Evolutionary conservation across 2,888 invertebrate genomes (phyloP), one percentile per base, ranked within the genome.

Genomic region (Holacanthella duospinosa): DNA sequence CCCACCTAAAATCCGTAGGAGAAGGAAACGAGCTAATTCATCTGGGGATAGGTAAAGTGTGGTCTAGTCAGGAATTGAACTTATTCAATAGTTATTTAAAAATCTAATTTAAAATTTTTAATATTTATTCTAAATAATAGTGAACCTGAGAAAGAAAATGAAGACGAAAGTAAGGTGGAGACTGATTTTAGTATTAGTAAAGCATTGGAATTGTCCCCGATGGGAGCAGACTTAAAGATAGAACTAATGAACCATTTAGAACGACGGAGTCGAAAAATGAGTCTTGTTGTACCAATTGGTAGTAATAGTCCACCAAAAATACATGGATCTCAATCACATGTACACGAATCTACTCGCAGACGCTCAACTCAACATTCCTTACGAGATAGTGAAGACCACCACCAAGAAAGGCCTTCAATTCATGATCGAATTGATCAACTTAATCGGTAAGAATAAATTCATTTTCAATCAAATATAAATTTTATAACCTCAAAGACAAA

Each of bases 391-490:
- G 66, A 64, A 29, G n/a, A n/a, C n/a, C n/a, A n/a, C n/a, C n/a
- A n/a, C n/a, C n/a, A n/a, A n/a, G 68, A 68, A 56, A 64, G 62
- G 63, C 66, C 63, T 48, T 55, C 48, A 19, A 36, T 66, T n/a
- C 61, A 66, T 43, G 36, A 81, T 65, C 82, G 86, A 74, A 81
- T 88, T 75, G 87, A 88, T 73, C 84, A 85, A 74, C 78, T 88
- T 66, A 82, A 84, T 74, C 82, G 83, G 75, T 83, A 84, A 43
- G 43, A 4, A 9, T 16, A 21, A 48, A 48, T 21, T 9, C 4
- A 48, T 48, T 48, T n/a, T 9, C 48, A 21, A 53, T 12, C 9
- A 53, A 9, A 53, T 53, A 53, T 55, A 26, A 55, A 55, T 16
- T 27, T 26, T 27, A 4, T 4, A 26, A 26, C 26, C n/a, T 4